phyloP scores from a whole-genome alignment of 1,140 invertebrate species.

The Diorhabda carinulata region DNA sequence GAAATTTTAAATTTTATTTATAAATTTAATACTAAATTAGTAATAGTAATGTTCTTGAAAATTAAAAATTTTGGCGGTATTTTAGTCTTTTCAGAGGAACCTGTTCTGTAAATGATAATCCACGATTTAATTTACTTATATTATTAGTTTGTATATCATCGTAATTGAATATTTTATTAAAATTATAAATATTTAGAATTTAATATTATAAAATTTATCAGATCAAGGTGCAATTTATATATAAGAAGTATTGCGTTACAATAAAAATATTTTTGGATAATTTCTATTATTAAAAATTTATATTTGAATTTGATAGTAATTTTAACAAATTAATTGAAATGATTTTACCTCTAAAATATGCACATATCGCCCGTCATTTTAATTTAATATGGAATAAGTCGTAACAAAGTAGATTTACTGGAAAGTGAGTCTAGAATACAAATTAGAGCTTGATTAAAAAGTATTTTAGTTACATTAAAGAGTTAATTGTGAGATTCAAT shows the following conservation, averaged over 20 bases:
- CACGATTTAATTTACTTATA: no score
- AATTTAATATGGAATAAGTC: conserved; percentile 62
- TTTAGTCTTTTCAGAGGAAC: no score
- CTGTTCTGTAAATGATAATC: no score
- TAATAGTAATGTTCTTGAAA: conserved; percentile 54
- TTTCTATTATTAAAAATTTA: conserved; percentile 43
- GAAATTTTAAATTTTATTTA: no score
- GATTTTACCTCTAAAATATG: conserved; percentile 52
- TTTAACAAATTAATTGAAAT: conserved; percentile 45
- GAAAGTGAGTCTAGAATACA: conserved; percentile 60
- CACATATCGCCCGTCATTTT: conserved; percentile 68
- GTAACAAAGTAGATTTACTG: conserved; percentile 69
- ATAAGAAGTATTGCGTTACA: conserved; percentile 54
- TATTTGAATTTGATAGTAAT: conserved; percentile 54
- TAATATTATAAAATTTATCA: conserved; percentile 50
- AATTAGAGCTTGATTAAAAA: conserved; percentile 49
- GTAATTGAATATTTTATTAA: conserved; percentile 51
- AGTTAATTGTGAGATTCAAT: conserved; percentile 49
- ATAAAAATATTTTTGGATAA: conserved; percentile 46
- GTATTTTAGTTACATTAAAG: conserved; percentile 54
- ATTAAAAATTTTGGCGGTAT: conserved; percentile 43
- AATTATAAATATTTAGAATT: conserved; percentile 51
- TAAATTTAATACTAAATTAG: conserved; percentile 48
- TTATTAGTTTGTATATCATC: no score
- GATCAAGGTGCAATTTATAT: conserved; percentile 57